phyloP scores from a whole-genome alignment of 2,797 vertebrate species.

The Morelia viridis region DNA sequence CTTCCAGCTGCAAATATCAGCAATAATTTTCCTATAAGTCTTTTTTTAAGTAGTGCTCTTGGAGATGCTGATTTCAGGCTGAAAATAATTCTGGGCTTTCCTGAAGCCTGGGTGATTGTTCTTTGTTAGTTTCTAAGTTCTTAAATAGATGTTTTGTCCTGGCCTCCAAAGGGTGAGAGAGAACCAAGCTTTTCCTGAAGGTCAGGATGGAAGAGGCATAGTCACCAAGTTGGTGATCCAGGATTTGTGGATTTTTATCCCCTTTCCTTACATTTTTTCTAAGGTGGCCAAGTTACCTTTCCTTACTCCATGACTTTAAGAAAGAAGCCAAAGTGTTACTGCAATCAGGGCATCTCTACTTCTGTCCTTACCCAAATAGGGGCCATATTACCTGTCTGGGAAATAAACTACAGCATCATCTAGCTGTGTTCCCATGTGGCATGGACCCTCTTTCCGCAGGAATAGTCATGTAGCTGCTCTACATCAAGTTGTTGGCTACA shows the following conservation, averaged over 20 bases:
- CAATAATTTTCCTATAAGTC: not conserved
- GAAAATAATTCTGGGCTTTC: slow-evolving; percentile 9
- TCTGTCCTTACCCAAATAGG: not conserved
- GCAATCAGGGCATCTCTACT: no score
- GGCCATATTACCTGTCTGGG: not conserved
- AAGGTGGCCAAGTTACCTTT: not conserved
- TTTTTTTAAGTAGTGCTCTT: slow-evolving; percentile 10
- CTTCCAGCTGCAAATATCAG: slow-evolving; percentile 24
- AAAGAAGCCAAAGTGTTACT: not conserved
- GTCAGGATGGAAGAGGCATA: not conserved
- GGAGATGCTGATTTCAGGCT: not conserved
- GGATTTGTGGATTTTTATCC: not conserved
- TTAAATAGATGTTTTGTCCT: not conserved
- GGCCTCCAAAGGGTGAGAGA: no score
- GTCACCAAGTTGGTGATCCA: not conserved
- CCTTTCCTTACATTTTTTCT: not conserved
- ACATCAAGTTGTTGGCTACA: not conserved
- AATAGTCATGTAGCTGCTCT: not conserved
- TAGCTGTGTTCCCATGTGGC: not conserved
- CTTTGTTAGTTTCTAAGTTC: not conserved
- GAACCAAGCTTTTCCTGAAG: not conserved
- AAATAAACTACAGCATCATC: not conserved
- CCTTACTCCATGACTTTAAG: not conserved
- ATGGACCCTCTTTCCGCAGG: not conserved
- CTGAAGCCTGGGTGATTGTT: not conserved